phyloP scores from a whole-genome alignment of 2,797 vertebrate genomes.

The Hippoglossus hippoglossus region DNA sequence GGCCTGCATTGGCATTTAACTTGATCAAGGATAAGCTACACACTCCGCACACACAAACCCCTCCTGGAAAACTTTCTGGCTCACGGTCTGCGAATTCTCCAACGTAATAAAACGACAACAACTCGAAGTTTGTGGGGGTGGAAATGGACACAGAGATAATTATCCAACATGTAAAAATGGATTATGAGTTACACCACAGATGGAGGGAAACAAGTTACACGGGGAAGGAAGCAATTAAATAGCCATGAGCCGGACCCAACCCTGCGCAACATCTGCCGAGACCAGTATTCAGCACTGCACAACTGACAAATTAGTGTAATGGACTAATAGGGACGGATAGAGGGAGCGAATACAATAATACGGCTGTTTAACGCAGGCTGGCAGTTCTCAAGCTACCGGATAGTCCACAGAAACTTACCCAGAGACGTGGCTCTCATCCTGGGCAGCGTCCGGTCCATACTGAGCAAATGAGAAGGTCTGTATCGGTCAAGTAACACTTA shows the following conservation, averaged over 20 bases:
- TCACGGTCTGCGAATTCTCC: conserved; percentile 73
- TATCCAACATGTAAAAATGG: conserved; percentile 83
- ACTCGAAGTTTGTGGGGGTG: conserved; percentile 74
- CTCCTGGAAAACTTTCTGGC: conserved; percentile 68
- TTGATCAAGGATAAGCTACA: conserved; percentile 62
- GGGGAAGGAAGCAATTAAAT: conserved; percentile 87
- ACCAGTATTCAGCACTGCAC: conserved; percentile 79
- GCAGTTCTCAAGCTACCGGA: conserved; percentile 73
- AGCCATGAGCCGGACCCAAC: conserved; percentile 82
- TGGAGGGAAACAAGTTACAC: conserved; percentile 83
- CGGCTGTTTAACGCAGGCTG: conserved; percentile 73
- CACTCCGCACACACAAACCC: conserved; percentile 45
- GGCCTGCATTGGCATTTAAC: conserved; percentile 57
- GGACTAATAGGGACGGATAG: conserved; percentile 80
- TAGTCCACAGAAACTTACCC: conserved; percentile 89
- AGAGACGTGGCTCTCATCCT: conserved; percentile 84
- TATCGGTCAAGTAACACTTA: conserved; percentile 92
- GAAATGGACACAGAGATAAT: conserved; percentile 80
- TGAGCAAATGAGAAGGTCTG: conserved; percentile 86
- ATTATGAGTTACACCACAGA: conserved; percentile 82
- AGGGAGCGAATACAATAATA: conserved; percentile 80
- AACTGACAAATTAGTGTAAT: conserved; percentile 83
- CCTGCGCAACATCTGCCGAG: conserved; percentile 84
- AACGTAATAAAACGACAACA: conserved; percentile 77
- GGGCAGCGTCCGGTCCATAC: conserved; percentile 81